A percentile compares a stretch with the other conserved stretches of the same genome.
phyloP scores from a whole-genome alignment of 2,888 invertebrate genomes.

The Orthosia cruda region DNA sequence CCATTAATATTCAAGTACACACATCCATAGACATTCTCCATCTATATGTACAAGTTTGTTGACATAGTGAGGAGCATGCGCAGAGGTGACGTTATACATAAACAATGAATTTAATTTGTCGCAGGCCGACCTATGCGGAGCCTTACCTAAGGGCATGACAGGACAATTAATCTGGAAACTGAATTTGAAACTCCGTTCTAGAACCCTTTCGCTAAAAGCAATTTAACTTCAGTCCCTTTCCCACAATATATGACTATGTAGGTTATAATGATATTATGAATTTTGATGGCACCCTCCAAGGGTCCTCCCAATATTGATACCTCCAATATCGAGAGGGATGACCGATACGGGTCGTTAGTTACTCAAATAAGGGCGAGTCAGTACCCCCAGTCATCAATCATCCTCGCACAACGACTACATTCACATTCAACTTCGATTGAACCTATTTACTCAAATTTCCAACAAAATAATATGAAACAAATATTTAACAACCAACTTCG shows the following conservation, averaged over 20 bases:
- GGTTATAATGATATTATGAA: slow-evolving; percentile 48
- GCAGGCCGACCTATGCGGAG: slow-evolving; percentile 64
- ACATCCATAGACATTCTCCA: slow-evolving; percentile 57
- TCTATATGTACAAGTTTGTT: slow-evolving; percentile 80
- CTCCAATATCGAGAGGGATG: slow-evolving; percentile 34
- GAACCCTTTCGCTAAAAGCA: slow-evolving; percentile 44
- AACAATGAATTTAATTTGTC: slow-evolving; percentile 85
- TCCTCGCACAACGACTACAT: slow-evolving; percentile 38
- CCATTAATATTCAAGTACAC: slow-evolving; percentile 73
- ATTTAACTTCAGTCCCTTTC: slow-evolving; percentile 48
- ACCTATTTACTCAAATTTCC: slow-evolving; percentile 58
- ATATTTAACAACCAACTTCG: slow-evolving; percentile 70
- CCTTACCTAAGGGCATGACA: slow-evolving; percentile 51
- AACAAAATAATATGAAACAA: slow-evolving; percentile 67
- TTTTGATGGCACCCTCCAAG: slow-evolving; percentile 34
- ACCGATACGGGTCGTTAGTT: slow-evolving; percentile 51
- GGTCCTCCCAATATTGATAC: slow-evolving; percentile 54
- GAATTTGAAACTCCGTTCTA: slow-evolving; percentile 48
- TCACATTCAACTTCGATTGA: slow-evolving; percentile 43
- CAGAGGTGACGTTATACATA: slow-evolving; percentile 83
- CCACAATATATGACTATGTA: slow-evolving; percentile 20
- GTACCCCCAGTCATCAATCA: slow-evolving; percentile 54
- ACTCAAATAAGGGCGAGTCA: slow-evolving; percentile 53
- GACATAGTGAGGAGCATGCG: slow-evolving; percentile 89
- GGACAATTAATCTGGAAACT: slow-evolving; percentile 52